These are phyloP conservation scores for Chionodraco myersi DNA, from an alignment of 2,113 vertebrate species.

Conservation along the genomic window DNA sequence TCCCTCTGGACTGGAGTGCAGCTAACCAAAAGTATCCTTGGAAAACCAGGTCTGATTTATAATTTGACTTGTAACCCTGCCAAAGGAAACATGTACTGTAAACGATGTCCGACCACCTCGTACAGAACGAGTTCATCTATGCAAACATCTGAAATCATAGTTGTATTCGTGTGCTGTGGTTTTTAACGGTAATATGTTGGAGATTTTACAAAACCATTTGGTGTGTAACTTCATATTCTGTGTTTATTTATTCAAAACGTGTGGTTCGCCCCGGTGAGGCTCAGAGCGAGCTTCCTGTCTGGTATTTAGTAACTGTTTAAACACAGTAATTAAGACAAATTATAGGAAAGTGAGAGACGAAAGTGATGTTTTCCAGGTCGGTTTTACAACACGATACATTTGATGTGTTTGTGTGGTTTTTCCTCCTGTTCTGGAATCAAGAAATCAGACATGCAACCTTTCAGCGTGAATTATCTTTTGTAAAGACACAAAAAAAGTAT, in stretches of 20 bases:
- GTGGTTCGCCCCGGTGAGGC: background rate
- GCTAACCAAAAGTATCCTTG: too few species aligned
- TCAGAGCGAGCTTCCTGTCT: slow-evolving; percentile 22
- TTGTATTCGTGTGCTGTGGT: background rate
- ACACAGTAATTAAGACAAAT: slow-evolving; percentile 31
- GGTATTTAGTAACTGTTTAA: slow-evolving; percentile 21
- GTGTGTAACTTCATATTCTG: background rate
- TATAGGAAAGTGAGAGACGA: slow-evolving; percentile 47
- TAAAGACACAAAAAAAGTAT: background rate
- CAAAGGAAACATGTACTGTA: too few species aligned
- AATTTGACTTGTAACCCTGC: too few species aligned
- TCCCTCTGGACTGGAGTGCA: too few species aligned
- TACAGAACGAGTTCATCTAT: background rate
- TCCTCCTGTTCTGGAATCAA: background rate
- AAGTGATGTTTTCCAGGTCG: slow-evolving; percentile 39
- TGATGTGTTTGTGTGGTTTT: background rate
- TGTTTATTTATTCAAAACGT: background rate
- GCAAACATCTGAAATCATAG: background rate
- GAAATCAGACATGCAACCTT: background rate
- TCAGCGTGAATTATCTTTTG: background rate
- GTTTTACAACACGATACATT: background rate
- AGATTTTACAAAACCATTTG: background rate
- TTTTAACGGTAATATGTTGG: background rate
- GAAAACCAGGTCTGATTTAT: too few species aligned
- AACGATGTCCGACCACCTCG: too few species aligned